Percentiles rank a stretch among this genome's conserved stretches.
These are phyloP conservation scores for Bettongia penicillata DNA, from an alignment of 2,113 vertebrate genomes.

Conservation along the genomic window DNA sequence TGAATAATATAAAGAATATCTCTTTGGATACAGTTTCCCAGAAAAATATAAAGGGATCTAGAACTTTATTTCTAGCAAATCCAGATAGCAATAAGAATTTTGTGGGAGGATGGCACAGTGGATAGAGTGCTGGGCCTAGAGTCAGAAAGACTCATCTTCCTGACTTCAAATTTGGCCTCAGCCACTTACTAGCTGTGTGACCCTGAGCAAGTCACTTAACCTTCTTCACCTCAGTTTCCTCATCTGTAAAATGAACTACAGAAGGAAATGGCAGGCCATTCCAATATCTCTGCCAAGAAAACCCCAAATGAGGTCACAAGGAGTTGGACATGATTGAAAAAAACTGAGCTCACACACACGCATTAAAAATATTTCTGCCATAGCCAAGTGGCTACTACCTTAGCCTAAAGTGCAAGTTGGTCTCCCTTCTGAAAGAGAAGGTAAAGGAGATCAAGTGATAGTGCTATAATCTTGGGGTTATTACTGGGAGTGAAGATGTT, in stretches of 20 bases:
- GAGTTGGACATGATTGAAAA: too few relatives aligned
- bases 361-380: neutral
- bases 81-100: neutral
- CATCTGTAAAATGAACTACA: neutral
- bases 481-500: neutral
- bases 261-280: neutral
- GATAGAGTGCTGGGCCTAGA: neutral
- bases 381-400: neutral
- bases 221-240: neutral
- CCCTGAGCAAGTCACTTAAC: neutral
- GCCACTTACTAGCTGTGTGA: neutral
- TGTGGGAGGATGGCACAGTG: neutral
- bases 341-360: too few relatives aligned
- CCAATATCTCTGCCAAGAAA: neutral
- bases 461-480: neutral
- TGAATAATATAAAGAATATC: neutral
- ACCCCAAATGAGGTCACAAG: neutral
- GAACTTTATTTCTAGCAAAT: neutral
- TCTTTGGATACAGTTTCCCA: neutral
- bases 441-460: neutral
- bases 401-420: neutral
- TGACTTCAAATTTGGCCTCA: neutral
- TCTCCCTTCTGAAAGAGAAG: neutral
- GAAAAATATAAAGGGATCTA: neutral
- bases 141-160: neutral